Base-by-base conservation (phyloP, 2,797 vertebrate species). In the Neosilurus hyrtlii region DNA sequence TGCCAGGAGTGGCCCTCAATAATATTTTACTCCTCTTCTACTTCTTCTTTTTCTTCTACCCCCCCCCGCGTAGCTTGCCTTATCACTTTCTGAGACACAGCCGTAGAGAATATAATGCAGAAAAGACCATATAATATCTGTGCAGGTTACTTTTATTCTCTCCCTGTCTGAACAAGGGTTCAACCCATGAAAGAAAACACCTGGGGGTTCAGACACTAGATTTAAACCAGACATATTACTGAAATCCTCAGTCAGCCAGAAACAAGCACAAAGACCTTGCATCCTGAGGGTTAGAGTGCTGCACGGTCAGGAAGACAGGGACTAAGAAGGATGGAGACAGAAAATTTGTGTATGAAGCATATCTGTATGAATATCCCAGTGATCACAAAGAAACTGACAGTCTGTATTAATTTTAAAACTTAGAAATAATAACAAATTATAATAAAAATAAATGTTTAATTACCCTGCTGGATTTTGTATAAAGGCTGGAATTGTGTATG, bases 211-310 rank as follows among this genome's bases (percentile, higher is more conserved):
- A 86, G 63, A 81, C 26, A 52, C 56, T 72, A 75, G 74, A 82
- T 86, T 87, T 86, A 83, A 87, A 86, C 80, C 74, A 83, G 80
- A 88, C 84, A 75, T 80, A 79, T 81, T 1, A 52, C 68, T 84
- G 70, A 87, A 86, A 79, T 86, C 78, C 78, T 86, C 78, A 88
- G 71, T 88, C 82, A 87, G 49, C 68, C 80, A 78, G 51, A 84
- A 84, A 83, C 52, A 51, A 87, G 73, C 83, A 84, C 82, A 86
- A 86, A 84, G 80, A 79, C 24, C 16, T 52, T 80, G 76, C 67
- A 82, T 81, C 73, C 72, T 57, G 62, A 79, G 71, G 71, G 51
- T 43, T 51, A 43, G 61, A 83, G 81, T 35, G 61, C 61, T 74
- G 75, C 70, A 76, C n/a, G n/a, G 30, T 66, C 11, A 66, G 20